Conservation (phyloP, 2,888 invertebrate species). For the Diarsia rubi region DNA sequence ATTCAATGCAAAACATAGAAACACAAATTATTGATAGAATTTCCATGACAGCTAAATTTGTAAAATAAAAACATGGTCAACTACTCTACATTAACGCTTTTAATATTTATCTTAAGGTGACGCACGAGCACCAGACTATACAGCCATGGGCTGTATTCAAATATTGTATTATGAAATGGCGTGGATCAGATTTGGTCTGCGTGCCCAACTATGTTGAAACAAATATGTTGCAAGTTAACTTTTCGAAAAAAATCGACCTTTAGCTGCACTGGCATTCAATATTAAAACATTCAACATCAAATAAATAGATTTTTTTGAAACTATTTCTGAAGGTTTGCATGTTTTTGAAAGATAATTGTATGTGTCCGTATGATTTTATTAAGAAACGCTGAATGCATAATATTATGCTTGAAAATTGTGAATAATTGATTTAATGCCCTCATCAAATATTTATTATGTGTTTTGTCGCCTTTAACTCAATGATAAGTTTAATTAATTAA, state of each 20-base stretch:
- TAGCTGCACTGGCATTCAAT: slow-evolving; percentile 31
- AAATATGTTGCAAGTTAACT: slow-evolving; percentile 57
- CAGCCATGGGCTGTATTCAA: slow-evolving; percentile 57
- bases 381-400: not conserved
- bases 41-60: not conserved
- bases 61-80: slow-evolving; percentile 4
- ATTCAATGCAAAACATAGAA: not conserved
- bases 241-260: slow-evolving; percentile 65
- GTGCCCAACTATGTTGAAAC: slow-evolving; percentile 59
- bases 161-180: slow-evolving; percentile 64
- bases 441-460: not conserved
- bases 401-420: not conserved
- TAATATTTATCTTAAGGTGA: not conserved
- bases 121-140: not conserved
- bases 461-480: not conserved
- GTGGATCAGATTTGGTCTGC: slow-evolving; percentile 58
- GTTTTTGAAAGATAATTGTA: not conserved
- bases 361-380: not conserved
- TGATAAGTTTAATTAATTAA: not conserved
- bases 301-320: too few species aligned
- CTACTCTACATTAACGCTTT: not conserved
- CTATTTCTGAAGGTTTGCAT: not conserved
- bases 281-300: too few species aligned
- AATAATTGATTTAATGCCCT: not conserved
- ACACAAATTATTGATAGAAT: not conserved